phyloP scores from a whole-genome alignment of 1,140 invertebrate genomes.

The Caerostris extrusa region DNA sequence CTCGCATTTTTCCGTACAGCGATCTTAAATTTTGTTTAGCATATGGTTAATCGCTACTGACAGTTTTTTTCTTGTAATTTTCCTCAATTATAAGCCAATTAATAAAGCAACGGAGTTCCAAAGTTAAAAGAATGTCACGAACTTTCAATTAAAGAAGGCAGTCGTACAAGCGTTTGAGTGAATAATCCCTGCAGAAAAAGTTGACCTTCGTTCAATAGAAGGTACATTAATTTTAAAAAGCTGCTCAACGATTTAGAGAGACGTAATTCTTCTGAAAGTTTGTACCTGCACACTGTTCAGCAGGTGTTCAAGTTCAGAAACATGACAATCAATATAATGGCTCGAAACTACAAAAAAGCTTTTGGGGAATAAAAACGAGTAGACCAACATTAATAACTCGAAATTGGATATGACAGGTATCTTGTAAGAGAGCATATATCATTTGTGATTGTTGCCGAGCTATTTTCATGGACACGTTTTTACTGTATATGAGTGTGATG shows the following conservation, averaged over 20 bases:
- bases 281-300: neutral
- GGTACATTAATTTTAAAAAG: conserved; percentile 6
- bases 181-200: neutral
- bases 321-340: conserved; percentile 18
- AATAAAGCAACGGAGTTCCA: neutral
- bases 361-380: conserved; percentile 14
- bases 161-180: neutral
- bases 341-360: neutral
- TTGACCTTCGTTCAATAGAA: neutral
- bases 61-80: neutral
- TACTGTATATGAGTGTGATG: neutral
- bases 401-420: conserved; percentile 69
- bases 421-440: conserved; percentile 44
- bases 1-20: neutral
- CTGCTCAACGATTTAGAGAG: conserved; percentile 14
- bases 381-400: conserved; percentile 9
- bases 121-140: neutral
- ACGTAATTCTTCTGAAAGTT: conserved; percentile 7
- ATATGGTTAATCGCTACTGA: neutral
- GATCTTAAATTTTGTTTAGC: neutral
- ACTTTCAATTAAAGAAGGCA: neutral
- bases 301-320: conserved; percentile 25
- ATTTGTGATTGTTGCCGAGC: neutral
- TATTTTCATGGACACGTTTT: neutral
- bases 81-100: neutral